A percentile compares a stretch with the other conserved stretches of the same genome.
phyloP scores from a whole-genome alignment of 2,113 vertebrate genomes.

The Panurus biarmicus region DNA sequence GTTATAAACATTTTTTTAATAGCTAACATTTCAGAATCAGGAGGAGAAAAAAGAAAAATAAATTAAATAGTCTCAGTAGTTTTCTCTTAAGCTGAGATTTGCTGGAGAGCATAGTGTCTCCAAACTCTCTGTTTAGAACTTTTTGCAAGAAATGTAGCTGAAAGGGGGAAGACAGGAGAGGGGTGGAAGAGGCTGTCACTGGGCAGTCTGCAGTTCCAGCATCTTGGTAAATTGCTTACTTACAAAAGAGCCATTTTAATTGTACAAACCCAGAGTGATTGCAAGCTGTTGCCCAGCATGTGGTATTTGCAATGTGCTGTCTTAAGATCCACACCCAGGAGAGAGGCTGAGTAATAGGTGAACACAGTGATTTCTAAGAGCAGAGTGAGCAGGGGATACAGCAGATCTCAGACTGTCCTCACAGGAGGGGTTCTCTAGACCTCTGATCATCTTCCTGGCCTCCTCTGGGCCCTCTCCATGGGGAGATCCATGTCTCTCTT shows the following conservation, averaged over 20 bases:
- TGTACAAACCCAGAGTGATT: not conserved
- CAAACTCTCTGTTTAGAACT: not conserved
- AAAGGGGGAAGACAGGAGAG: not conserved
- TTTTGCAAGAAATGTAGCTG: not conserved
- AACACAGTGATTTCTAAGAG: not conserved
- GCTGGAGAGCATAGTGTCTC: not conserved
- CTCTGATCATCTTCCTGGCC: not conserved
- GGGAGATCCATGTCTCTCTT: not conserved
- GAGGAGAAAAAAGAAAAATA: not conserved
- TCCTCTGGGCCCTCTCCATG: not conserved
- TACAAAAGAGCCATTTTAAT: not conserved
- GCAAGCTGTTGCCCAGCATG: not conserved
- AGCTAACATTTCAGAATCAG: conserved; percentile 1
- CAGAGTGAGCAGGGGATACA: not conserved
- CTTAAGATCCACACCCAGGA: not conserved
- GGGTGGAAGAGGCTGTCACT: not conserved
- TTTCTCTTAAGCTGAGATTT: not conserved
- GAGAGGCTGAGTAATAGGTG: not conserved
- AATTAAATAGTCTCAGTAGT: not conserved
- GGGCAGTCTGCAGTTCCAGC: not conserved
- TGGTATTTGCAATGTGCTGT: not conserved
- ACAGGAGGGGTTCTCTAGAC: not conserved
- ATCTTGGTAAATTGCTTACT: not conserved
- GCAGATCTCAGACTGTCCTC: not conserved
- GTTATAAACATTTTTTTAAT: conserved; percentile 8